Percentiles rank a stretch among this genome's conserved stretches.
phyloP scores from a whole-genome alignment of 2,113 vertebrate genomes.

The Recurvirostra avosetta region DNA sequence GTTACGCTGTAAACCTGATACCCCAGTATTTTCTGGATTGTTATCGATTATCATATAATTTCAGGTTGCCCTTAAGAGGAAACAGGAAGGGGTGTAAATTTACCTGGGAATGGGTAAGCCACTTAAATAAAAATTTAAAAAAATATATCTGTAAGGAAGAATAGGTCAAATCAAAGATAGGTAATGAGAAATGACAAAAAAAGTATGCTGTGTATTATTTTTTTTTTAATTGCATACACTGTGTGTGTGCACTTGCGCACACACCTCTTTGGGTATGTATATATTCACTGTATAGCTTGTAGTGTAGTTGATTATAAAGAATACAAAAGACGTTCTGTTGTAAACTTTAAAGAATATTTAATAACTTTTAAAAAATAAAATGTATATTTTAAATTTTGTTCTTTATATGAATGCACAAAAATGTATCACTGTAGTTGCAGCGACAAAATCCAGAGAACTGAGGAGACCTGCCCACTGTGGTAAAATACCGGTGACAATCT shows the following conservation, averaged over 20 bases:
- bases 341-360: slow-evolving; percentile 70
- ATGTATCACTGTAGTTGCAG: slow-evolving; percentile 19
- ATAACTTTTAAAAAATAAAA: slow-evolving; percentile 71
- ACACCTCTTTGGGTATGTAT: background rate
- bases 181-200: background rate
- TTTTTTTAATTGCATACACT: background rate
- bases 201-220: background rate
- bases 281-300: background rate
- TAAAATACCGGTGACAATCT: background rate
- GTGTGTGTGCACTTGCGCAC: background rate
- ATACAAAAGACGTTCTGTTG: slow-evolving; percentile 60
- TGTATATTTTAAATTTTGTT: slow-evolving; percentile 47
- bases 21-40: background rate
- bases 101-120: background rate
- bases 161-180: background rate
- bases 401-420: slow-evolving; percentile 63
- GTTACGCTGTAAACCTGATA: background rate
- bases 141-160: background rate
- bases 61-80: background rate
- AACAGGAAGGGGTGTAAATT: background rate
- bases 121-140: background rate
- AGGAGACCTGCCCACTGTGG: slow-evolving; percentile 11
- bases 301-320: slow-evolving; percentile 26
- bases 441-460: background rate
- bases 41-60: background rate